Evolutionary conservation across 2,113 vertebrate species (phyloP).

Genomic region (Perca schrenkii): DNA sequence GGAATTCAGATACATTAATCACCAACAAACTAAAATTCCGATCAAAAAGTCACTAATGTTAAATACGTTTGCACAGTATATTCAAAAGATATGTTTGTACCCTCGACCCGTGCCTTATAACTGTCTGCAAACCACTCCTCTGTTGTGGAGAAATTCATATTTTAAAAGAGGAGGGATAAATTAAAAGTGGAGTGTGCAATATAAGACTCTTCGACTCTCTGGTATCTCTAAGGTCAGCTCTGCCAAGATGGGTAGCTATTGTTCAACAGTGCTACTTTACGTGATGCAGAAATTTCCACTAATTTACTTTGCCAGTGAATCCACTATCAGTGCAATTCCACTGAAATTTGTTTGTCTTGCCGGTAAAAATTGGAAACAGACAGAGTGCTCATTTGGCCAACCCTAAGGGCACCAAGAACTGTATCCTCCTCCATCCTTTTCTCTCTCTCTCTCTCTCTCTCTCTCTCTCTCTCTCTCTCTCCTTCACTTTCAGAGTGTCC

Average conservation of each 20-base stretch:
- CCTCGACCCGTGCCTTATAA: neutral
- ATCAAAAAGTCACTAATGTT: neutral
- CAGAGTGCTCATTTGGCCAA: neutral
- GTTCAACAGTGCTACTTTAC: neutral
- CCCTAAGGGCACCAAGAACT: conserved; percentile 33
- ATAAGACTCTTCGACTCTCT: no score
- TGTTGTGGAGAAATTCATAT: neutral
- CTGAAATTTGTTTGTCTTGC: neutral
- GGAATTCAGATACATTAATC: neutral
- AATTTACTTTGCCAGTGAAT: neutral
- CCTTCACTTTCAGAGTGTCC: conserved; percentile 33
- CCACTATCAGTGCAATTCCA: neutral
- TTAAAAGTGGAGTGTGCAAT: neutral
- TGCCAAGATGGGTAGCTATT: neutral
- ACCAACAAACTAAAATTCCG: neutral
- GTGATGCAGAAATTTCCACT: neutral
- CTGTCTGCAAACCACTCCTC: neutral
- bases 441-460: neutral
- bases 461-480: neutral
- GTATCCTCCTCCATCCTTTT: conserved; percentile 27
- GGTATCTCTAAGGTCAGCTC: neutral
- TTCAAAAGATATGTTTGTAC: neutral
- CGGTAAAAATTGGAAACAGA: neutral
- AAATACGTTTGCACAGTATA: neutral
- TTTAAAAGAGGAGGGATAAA: neutral